Evolutionary conservation across 2,797 vertebrate genomes (phyloP).

Genomic region (Zenarchopterus dispar): DNA sequence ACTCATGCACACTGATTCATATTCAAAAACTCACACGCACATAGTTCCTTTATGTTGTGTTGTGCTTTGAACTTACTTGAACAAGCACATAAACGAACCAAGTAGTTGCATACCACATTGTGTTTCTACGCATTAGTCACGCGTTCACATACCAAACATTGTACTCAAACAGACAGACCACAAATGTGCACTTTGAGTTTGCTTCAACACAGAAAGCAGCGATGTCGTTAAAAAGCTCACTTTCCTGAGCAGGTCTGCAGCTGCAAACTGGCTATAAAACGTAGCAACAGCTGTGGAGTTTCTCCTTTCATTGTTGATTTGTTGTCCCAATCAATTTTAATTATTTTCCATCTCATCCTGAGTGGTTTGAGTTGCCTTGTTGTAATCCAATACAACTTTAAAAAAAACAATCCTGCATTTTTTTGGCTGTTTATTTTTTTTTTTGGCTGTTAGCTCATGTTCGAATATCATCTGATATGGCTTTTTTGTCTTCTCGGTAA

Average conservation of each 20-base stretch:
- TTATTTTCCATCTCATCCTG: not conserved
- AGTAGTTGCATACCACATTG: constrained; percentile 29
- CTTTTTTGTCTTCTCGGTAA: not conserved
- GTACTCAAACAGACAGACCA: constrained; percentile 25
- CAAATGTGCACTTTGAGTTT: constrained; percentile 17
- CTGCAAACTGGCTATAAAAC: constrained; percentile 29
- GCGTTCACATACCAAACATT: constrained; percentile 47
- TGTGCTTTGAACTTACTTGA: constrained; percentile 24
- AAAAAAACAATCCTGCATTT: not conserved
- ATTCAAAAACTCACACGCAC: constrained; percentile 42
- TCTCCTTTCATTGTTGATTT: constrained; percentile 11
- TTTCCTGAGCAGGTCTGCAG: constrained; percentile 16
- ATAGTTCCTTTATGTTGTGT: constrained; percentile 16
- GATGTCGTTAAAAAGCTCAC: constrained; percentile 20
- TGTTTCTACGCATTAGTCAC: constrained; percentile 41
- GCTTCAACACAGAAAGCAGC: constrained; percentile 9
- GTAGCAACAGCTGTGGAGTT: constrained; percentile 14
- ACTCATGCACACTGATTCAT: constrained; percentile 42
- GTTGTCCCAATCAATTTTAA: not conserved
- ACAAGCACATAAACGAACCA: constrained; percentile 16
- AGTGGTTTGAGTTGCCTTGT: constrained; percentile 1
- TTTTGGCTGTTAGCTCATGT: not conserved
- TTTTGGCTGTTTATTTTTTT: no score
- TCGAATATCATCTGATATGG: not conserved
- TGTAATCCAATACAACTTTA: not conserved